Conservation (phyloP, 2,113 vertebrate genomes). For the Actinemys pallida region DNA sequence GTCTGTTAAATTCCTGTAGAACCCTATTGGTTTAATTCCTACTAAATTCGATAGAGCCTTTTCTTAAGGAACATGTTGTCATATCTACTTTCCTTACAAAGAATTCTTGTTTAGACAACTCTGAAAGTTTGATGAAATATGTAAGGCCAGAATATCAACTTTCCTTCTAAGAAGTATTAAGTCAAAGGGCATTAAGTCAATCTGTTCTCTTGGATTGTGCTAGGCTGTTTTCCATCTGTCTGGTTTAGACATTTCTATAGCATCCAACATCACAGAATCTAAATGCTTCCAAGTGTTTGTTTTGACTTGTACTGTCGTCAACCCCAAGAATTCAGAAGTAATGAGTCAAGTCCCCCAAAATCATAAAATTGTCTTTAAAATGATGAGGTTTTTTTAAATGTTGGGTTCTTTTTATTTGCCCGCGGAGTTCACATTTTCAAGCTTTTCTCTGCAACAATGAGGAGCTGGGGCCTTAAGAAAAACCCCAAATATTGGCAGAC, state of each 20-base stretch:
- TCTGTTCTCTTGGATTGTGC: not conserved
- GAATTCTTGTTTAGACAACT: not conserved
- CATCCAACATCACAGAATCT: slow-evolving; percentile 4
- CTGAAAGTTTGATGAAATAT: not conserved
- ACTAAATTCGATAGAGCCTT: accelerated
- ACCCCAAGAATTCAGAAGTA: not conserved
- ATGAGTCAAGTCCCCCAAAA: not conserved
- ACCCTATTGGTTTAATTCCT: not conserved
- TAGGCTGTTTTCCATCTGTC: not conserved
- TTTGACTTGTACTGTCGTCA: not conserved
- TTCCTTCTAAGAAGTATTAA: not conserved
- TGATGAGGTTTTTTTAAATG: not conserved
- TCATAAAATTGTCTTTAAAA: not conserved
- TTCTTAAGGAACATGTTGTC: not conserved
- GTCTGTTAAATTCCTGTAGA: not conserved
- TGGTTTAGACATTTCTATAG: not conserved
- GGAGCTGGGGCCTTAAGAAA: not conserved
- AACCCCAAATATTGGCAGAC: not conserved
- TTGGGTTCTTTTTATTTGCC: not conserved
- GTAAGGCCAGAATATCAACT: not conserved
- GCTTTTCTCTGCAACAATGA: not conserved
- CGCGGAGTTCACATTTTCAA: not conserved
- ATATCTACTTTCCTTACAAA: not conserved
- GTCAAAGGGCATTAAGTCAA: not conserved
- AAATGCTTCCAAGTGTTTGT: not conserved